Base-by-base conservation (phyloP, 2,888 invertebrate species). In the Calliscelio sp. region DNA sequence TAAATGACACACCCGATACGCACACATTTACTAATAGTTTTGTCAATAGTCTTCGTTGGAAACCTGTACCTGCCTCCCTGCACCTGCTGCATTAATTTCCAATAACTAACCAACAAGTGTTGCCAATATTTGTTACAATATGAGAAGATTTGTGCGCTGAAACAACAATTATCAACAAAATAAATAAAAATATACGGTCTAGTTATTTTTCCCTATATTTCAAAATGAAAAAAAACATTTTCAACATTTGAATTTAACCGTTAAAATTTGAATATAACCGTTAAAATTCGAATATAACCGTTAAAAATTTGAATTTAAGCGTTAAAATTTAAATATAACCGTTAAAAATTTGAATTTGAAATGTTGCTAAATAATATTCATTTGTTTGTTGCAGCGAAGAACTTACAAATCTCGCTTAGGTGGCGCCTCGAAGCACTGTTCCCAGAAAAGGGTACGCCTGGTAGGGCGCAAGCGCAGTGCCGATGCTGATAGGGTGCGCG, bases 391-490 rank as follows among this genome's bases (percentile, higher is more conserved):
- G n/a, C n/a, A n/a, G n/a, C n/a, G n/a, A n/a, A n/a, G 14, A 55
- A 81, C 81, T 81, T 81, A 81, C 81, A 81, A 81, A 28, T 81
- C 81, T 53, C 81, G 51, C 10, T 81, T 81, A 61, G 81, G 95
- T 88, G 95, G 94, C 87, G 96, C 95, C 89, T 96, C 95, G 95
- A 96, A 96, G 93, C 96, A 96, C 93, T 97, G 97, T 91, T 97
- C 96, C 97, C 97, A 97, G 93, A 97, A 97, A 57, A 96, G 95
- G 84, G 96, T 96, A 89, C 97, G 94, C 92, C 96, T 95, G 53
- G 90, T 86, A 28, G 90, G 89, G 90, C 96, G 96, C 91, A 97
- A 96, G 89, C 97, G 94, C 66, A 97, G 95, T 44, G 96, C 97
- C 89, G 97, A 97, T 84, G 97, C 97, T 92, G 96, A 97, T 85